Evolutionary conservation across 2,888 invertebrate genomes (phyloP).

Genomic region (Pheosia tremula): DNA sequence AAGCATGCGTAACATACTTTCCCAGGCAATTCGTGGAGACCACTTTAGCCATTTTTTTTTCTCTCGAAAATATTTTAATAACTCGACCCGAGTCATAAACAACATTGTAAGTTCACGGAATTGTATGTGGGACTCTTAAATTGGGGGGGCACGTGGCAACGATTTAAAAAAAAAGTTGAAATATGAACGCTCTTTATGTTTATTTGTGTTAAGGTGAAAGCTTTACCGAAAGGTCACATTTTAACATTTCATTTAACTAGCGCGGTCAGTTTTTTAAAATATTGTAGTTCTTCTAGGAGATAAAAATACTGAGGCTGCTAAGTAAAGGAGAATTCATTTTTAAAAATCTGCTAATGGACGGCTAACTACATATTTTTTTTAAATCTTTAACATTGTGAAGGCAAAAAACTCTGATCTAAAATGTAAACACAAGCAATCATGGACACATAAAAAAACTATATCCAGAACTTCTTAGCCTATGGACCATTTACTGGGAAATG

Average conservation of each 20-base stretch:
- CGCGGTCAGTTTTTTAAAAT: no score
- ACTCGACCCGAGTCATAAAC: slow-evolving; percentile 26
- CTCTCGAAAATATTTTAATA: slow-evolving; percentile 41
- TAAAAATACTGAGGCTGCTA: no score
- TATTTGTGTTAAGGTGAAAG: not conserved
- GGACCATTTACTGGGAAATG: no score
- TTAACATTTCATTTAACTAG: not conserved
- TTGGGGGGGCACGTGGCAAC: slow-evolving; percentile 33
- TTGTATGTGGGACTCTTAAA: slow-evolving; percentile 23
- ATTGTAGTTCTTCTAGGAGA: no score
- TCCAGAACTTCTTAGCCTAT: no score
- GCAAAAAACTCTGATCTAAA: no score
- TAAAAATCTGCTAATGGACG: no score
- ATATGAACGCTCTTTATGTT: not conserved
- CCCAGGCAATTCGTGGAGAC: slow-evolving; percentile 59
- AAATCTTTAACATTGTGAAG: no score
- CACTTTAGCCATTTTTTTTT: slow-evolving; percentile 41
- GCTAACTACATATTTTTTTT: no score
- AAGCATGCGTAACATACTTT: slow-evolving; percentile 73
- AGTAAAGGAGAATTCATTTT: no score
- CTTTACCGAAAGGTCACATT: not conserved
- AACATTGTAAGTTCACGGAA: slow-evolving; percentile 26
- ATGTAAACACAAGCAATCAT: no score
- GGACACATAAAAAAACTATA: no score
- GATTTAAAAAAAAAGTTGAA: slow-evolving; percentile 10